Evolutionary conservation across 2,888 invertebrate genomes (phyloP).

Genomic region (Lasioglossum morio): DNA sequence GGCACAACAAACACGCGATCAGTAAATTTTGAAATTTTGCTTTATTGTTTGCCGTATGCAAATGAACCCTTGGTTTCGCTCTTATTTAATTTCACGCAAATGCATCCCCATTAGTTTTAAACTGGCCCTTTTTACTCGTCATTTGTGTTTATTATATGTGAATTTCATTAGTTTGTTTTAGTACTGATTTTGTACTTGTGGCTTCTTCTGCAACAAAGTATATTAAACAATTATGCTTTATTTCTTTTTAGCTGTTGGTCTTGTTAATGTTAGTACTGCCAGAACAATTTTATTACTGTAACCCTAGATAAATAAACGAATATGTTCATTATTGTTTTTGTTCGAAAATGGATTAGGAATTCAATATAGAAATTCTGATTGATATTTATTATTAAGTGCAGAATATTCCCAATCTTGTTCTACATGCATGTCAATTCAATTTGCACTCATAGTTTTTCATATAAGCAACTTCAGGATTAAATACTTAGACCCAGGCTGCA

Average conservation of each 20-base stretch:
- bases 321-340: neutral
- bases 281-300: neutral
- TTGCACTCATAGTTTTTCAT: neutral
- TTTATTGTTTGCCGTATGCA: neutral
- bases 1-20: slow-evolving; percentile 13
- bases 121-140: neutral
- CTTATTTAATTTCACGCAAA: neutral
- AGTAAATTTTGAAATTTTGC: neutral
- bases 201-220: neutral
- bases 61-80: neutral
- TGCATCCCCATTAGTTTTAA: neutral
- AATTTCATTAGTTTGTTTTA: neutral
- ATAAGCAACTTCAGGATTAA: neutral
- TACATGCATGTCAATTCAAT: neutral
- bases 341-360: neutral
- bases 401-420: neutral
- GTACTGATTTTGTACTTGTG: neutral
- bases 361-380: neutral
- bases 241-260: neutral
- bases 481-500: neutral
- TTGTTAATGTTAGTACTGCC: neutral
- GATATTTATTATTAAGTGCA: neutral
- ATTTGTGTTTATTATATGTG: neutral
- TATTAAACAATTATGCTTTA: neutral
- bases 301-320: neutral